Conservation (phyloP, 2,113 vertebrate species). For the Cyanoliseus patagonus region DNA sequence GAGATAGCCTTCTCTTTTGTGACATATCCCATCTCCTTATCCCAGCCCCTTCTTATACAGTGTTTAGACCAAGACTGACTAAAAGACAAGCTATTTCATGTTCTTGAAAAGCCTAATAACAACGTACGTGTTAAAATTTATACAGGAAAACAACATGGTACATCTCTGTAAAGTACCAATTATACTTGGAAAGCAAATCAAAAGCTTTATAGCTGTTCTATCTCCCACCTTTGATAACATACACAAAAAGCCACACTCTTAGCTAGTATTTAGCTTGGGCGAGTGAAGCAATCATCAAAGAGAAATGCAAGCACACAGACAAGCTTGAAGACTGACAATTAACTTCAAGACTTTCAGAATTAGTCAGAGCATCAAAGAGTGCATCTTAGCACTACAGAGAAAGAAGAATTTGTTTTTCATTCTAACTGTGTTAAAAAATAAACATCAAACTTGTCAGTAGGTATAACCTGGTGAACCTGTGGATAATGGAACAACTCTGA, state of each 20-base stretch:
- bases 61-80: fast-evolving
- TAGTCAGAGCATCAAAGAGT: not conserved
- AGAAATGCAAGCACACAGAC: not conserved
- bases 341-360: not conserved
- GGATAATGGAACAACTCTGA: not conserved
- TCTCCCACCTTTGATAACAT: not conserved
- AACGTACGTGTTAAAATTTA: not conserved
- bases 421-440: not conserved
- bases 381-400: not conserved
- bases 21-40: not conserved
- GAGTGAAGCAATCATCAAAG: not conserved
- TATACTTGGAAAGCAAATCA: not conserved
- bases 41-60: not conserved
- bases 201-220: constrained; percentile 1
- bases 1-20: not conserved
- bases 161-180: constrained; percentile 1
- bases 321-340: not conserved
- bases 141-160: not conserved
- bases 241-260: not conserved
- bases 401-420: not conserved
- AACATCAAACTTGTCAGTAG: not conserved
- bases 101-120: constrained; percentile 2
- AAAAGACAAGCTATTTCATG: not conserved
- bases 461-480: not conserved
- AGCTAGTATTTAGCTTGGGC: not conserved